A percentile compares a stretch with the other conserved stretches of the same genome.
These are phyloP conservation scores for Eulemur mongoz DNA, from an alignment of 2,797 vertebrate genomes.

Conservation along the genomic window DNA sequence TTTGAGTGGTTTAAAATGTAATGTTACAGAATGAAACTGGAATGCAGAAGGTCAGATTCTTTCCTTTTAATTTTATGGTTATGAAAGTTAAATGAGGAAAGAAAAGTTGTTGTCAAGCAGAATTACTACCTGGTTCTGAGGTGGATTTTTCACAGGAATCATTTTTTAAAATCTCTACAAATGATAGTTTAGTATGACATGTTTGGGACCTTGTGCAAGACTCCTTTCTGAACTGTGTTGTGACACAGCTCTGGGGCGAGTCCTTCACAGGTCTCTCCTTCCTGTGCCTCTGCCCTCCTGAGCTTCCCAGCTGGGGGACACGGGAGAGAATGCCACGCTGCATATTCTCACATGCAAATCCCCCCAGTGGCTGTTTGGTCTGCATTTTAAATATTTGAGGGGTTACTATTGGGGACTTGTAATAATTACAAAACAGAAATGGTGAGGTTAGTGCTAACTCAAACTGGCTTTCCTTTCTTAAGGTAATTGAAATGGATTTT, in stretches of 20 bases:
- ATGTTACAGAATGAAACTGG: not conserved
- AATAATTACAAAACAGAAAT: conserved; percentile 13
- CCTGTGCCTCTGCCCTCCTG: not conserved
- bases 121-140: not conserved
- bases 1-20: not conserved
- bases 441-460: not conserved
- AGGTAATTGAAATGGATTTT: not conserved
- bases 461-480: not conserved
- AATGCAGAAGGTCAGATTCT: conserved; percentile 29
- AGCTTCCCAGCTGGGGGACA: not conserved
- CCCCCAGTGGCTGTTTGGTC: not conserved
- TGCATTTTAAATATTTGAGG: not conserved
- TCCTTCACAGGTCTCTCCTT: fast-evolving
- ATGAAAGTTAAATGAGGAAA: conserved; percentile 13
- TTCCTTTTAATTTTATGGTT: conserved; percentile 34
- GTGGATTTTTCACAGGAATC: not conserved
- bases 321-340: no score
- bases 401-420: not conserved
- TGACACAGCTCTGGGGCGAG: not conserved
- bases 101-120: not conserved
- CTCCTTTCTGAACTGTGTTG: not conserved
- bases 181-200: not conserved
- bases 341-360: not conserved
- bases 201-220: not conserved
- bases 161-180: not conserved